phyloP scores from a whole-genome alignment of 1,140 invertebrate genomes.

The Mamestra configurata region DNA sequence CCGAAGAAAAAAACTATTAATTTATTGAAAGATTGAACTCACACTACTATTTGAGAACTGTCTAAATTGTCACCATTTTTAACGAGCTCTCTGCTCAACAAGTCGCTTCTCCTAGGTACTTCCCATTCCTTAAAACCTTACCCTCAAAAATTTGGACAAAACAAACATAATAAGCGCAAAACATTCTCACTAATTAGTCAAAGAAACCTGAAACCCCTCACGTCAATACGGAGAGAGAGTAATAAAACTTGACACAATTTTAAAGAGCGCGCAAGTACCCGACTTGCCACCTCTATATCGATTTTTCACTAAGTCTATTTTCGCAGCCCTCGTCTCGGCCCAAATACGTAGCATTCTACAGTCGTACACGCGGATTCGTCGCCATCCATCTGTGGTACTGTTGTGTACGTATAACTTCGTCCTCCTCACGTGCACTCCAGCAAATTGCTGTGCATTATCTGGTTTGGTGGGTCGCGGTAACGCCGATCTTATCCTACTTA shows the following conservation, averaged over 20 bases:
- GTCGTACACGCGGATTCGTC: slow-evolving; percentile 55
- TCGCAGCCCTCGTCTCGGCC: slow-evolving; percentile 61
- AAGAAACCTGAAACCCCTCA: slow-evolving; percentile 4
- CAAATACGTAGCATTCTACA: slow-evolving; percentile 67
- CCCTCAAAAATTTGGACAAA: not conserved
- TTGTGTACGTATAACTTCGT: slow-evolving; percentile 50
- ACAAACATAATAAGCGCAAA: not conserved
- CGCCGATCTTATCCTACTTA: not conserved
- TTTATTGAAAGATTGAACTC: too few relatives aligned
- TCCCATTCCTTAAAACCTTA: too few relatives aligned
- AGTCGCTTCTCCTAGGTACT: too few relatives aligned
- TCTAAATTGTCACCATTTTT: too few relatives aligned
- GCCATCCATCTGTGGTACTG: slow-evolving; percentile 36
- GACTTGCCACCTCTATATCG: slow-evolving; percentile 59
- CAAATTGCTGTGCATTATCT: slow-evolving; percentile 64
- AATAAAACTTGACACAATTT: slow-evolving; percentile 75
- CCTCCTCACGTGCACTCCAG: slow-evolving; percentile 61
- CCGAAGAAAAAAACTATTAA: too few relatives aligned
- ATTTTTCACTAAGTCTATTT: slow-evolving; percentile 69
- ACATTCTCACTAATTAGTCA: slow-evolving; percentile 21
- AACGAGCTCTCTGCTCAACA: too few relatives aligned
- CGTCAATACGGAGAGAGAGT: slow-evolving; percentile 54
- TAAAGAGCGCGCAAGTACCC: slow-evolving; percentile 59
- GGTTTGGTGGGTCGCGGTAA: slow-evolving; percentile 38
- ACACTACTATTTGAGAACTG: too few relatives aligned